Conservation (phyloP, 1,140 invertebrate genomes). For the Chlorops oryzae region DNA sequence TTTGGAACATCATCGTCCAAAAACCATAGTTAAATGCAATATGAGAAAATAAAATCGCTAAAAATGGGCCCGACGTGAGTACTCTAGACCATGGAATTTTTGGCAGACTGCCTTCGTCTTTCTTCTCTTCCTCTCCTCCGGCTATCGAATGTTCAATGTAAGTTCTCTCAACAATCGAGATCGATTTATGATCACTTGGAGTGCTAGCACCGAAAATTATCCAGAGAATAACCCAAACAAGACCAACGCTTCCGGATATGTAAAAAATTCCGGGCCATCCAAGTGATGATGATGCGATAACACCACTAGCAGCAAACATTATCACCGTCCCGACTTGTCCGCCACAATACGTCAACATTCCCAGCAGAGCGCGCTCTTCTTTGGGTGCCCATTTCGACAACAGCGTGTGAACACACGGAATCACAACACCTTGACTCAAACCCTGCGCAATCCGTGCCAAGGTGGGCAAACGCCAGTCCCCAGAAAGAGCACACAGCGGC, state of each 20-base stretch:
- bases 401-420: conserved; percentile 68
- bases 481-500: conserved; percentile 29
- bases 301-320: conserved; percentile 57
- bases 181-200: conserved; percentile 56
- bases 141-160: conserved; percentile 52
- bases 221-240: conserved; percentile 60
- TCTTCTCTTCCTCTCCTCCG: too few species aligned
- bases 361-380: conserved; percentile 51
- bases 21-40: conserved; percentile 91
- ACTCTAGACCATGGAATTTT: conserved; percentile 61
- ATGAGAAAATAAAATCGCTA: conserved; percentile 75
- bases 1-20: conserved; percentile 85
- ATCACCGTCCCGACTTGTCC: conserved; percentile 65
- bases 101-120: too few species aligned
- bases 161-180: conserved; percentile 54
- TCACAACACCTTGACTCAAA: conserved; percentile 67
- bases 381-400: conserved; percentile 67
- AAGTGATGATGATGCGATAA: conserved; percentile 54
- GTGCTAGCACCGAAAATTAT: conserved; percentile 58
- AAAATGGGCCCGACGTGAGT: conserved; percentile 78
- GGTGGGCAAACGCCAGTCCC: conserved; percentile 52
- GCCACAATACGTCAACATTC: conserved; percentile 55
- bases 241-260: conserved; percentile 58
- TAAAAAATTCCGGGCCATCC: conserved; percentile 80
- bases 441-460: conserved; percentile 64